Conservation (phyloP, 2,797 vertebrate genomes). For the Artibeus lituratus region DNA sequence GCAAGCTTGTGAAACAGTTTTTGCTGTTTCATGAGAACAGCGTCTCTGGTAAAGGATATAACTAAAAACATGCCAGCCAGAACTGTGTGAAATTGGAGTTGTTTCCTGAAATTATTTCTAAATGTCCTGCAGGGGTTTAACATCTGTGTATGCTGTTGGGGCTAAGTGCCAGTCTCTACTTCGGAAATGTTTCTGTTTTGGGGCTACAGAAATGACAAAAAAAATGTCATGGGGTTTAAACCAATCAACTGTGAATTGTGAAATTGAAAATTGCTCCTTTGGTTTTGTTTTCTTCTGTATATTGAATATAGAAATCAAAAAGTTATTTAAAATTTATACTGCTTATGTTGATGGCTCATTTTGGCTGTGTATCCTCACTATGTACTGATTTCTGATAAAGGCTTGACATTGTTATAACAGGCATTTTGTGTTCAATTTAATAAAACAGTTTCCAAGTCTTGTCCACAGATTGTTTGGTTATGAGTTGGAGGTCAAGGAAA, state of each 20-base stretch:
- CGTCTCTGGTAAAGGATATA: constrained; percentile 21
- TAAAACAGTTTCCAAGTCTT: constrained; percentile 61
- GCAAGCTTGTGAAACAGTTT: not conserved
- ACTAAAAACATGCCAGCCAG: constrained; percentile 16
- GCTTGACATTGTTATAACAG: constrained; percentile 53
- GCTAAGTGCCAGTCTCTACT: constrained; percentile 9
- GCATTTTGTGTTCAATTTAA: constrained; percentile 68
- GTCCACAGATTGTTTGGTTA: not conserved
- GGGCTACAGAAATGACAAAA: constrained; percentile 49
- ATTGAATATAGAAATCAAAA: constrained; percentile 59
- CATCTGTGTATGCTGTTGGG: not conserved
- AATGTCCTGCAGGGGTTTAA: not conserved
- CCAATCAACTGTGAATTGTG: constrained; percentile 73
- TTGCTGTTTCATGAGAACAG: not conserved
- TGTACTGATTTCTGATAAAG: constrained; percentile 56
- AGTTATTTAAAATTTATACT: constrained; percentile 66
- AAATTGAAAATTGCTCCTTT: constrained; percentile 62
- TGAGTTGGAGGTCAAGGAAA: constrained; percentile 25
- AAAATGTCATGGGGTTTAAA: constrained; percentile 24
- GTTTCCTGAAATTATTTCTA: not conserved
- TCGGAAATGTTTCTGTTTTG: constrained; percentile 6
- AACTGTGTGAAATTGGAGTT: not conserved
- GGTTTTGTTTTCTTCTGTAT: constrained; percentile 55
- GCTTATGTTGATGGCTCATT: constrained; percentile 56
- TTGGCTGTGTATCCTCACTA: constrained; percentile 63